Percentiles rank a stretch among this genome's conserved stretches.
Evolutionary conservation across 2,888 invertebrate species (phyloP).

Genomic region (Glaucopsyche alexis): DNA sequence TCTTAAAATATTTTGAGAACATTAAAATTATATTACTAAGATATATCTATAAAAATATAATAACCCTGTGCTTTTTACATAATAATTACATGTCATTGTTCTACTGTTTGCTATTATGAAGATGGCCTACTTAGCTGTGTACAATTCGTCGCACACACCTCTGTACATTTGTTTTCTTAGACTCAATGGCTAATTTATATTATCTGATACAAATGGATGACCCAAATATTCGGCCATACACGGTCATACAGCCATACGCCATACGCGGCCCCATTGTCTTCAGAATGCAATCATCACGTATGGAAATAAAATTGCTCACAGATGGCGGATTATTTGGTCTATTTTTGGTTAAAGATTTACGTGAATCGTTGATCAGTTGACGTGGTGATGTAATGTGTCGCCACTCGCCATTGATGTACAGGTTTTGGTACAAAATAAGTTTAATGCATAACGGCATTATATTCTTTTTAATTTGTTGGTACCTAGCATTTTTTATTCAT

Average conservation of each 20-base stretch:
- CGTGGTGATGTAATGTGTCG: background rate
- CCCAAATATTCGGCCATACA: slow-evolving; percentile 71
- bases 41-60: background rate
- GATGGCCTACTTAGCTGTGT: slow-evolving; percentile 59
- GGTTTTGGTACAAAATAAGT: too few relatives aligned
- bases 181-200: slow-evolving; percentile 71
- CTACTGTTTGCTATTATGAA: slow-evolving; percentile 60
- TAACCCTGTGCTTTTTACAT: slow-evolving; percentile 39
- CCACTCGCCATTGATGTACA: background rate
- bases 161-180: slow-evolving; percentile 61
- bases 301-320: slow-evolving; percentile 21
- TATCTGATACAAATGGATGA: slow-evolving; percentile 73
- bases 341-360: background rate
- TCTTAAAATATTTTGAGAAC: too few relatives aligned
- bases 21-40: too few relatives aligned
- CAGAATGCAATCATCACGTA: background rate
- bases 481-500: too few relatives aligned
- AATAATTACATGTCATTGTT: slow-evolving; percentile 44
- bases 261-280: slow-evolving; percentile 56
- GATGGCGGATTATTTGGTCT: background rate
- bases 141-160: slow-evolving; percentile 66
- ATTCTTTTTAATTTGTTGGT: too few relatives aligned
- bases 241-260: slow-evolving; percentile 55
- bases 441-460: too few relatives aligned
- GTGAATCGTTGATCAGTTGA: background rate